Conservation (phyloP, 2,888 invertebrate species). For the Drosophila dives region DNA sequence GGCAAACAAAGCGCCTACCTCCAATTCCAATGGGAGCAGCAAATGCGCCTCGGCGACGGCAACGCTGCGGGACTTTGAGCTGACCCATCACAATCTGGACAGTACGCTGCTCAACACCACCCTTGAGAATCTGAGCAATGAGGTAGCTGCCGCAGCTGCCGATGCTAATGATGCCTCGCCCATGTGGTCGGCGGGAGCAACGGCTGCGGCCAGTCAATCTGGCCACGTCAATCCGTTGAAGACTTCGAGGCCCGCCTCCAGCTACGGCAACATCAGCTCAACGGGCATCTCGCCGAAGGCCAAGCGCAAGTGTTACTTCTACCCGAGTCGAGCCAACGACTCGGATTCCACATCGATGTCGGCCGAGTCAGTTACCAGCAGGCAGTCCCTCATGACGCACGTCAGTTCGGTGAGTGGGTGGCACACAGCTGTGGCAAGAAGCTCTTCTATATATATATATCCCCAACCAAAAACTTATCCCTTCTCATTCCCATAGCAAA, state of each 20-base stretch:
- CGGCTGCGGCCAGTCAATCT: slow-evolving; percentile 77
- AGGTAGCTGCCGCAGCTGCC: slow-evolving; percentile 17
- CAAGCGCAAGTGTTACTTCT: slow-evolving; percentile 82
- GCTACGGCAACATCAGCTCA: slow-evolving; percentile 82
- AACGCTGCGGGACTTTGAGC: slow-evolving; percentile 72
- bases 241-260: slow-evolving; percentile 84
- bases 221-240: slow-evolving; percentile 84
- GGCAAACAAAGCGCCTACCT: slow-evolving; percentile 36
- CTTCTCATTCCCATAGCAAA: slow-evolving; percentile 47
- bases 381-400: slow-evolving; percentile 86
- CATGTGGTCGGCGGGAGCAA: slow-evolving; percentile 61
- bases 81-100: slow-evolving; percentile 53
- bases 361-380: slow-evolving; percentile 88
- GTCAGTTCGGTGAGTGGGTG: slow-evolving; percentile 84
- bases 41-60: slow-evolving; percentile 68
- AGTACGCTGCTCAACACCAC: slow-evolving; percentile 45
- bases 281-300: slow-evolving; percentile 82
- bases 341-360: slow-evolving; percentile 88
- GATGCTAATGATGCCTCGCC: slow-evolving; percentile 64
- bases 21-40: slow-evolving; percentile 48
- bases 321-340: slow-evolving; percentile 81
- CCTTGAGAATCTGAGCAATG: slow-evolving; percentile 44
- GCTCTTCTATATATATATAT: background rate
- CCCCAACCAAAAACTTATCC: background rate
- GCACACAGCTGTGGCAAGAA: background rate